These are phyloP conservation scores for Sepioteuthis lessoniana DNA, from an alignment of 2,888 invertebrate genomes.

Conservation along the genomic window DNA sequence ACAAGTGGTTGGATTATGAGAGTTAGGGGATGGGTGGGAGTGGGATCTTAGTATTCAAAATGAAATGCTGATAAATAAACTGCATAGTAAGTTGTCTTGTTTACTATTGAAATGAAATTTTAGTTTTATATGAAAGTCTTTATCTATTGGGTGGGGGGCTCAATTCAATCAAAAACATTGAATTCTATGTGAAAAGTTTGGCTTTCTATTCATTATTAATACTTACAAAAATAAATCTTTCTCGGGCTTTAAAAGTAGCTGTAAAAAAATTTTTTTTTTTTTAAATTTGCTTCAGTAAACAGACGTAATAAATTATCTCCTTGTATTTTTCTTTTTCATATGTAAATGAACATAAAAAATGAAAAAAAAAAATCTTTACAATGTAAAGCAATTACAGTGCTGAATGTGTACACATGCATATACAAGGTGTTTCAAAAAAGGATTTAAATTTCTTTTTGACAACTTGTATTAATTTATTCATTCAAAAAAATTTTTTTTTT, in stretches of 20 bases:
- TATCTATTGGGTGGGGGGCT: neutral
- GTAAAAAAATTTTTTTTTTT: neutral
- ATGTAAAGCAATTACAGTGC: neutral
- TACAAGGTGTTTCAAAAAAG: no score
- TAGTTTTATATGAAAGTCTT: conserved; percentile 2
- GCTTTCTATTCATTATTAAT: neutral
- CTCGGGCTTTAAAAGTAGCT: neutral
- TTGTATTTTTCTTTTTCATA: no score
- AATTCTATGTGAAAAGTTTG: neutral
- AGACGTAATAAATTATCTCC: no score
- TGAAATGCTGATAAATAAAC: neutral
- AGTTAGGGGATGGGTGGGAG: no score
- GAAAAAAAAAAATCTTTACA: neutral
- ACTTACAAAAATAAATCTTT: neutral
- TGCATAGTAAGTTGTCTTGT: neutral
- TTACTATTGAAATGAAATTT: neutral
- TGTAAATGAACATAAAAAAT: no score
- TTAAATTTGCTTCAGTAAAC: neutral
- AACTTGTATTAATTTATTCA: no score
- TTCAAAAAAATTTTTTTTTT: no score
- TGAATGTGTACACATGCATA: no score
- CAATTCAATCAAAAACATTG: neutral
- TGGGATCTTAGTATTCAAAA: neutral
- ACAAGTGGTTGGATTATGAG: no score
- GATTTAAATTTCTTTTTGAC: no score